Base-by-base conservation (phyloP, 2,797 vertebrate species). In the Xyrichtys novacula region DNA sequence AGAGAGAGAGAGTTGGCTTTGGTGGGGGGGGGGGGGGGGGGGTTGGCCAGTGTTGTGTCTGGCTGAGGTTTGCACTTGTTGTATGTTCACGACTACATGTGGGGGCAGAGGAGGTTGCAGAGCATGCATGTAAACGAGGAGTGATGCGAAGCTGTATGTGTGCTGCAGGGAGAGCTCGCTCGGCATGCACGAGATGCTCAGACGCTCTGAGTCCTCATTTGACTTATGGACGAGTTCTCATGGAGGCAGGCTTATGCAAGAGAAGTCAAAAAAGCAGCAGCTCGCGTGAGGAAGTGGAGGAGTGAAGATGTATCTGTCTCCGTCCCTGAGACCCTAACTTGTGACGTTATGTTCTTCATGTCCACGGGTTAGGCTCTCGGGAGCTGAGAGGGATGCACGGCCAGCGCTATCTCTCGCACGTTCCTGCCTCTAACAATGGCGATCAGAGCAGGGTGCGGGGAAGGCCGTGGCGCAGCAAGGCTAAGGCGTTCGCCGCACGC, bases 291-390 rank as follows among this genome's bases (percentile, higher is more conserved):
- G 47, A 47, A 58, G 50, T 42, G 44, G 46, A 71, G 23, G 60
- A 60, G 89, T 23, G 50, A 86, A 86, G 77, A 92, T 89, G 97
- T 92, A 92, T 96, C 95, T 95, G 95, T 96, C 98, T 93, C 96
- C 92, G 94, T 99, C 98, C 98, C 98, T 99, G 97, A 99, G 98
- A 99, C 98, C 98, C 98, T 99, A 99, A 99, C 98, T 99, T 99
- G 98, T 99, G 98, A 99, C 96, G 97, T 97, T 97, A 96, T 95
- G 95, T 92, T 95, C 14, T 95, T 96, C 94, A 95, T 97, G 96
- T 98, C 96, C 98, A 99, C 97, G 96, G 97, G 98, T 98, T 99
- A 96, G 97, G 96, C 95, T 98, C 97, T 98, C 92, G 96, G 98
- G 97, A 99, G 97, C 97, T 97, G 97, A 90, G 97, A 96, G 97